Conservation (phyloP, 2,797 vertebrate genomes). For the Perdix hodgsoniae region DNA sequence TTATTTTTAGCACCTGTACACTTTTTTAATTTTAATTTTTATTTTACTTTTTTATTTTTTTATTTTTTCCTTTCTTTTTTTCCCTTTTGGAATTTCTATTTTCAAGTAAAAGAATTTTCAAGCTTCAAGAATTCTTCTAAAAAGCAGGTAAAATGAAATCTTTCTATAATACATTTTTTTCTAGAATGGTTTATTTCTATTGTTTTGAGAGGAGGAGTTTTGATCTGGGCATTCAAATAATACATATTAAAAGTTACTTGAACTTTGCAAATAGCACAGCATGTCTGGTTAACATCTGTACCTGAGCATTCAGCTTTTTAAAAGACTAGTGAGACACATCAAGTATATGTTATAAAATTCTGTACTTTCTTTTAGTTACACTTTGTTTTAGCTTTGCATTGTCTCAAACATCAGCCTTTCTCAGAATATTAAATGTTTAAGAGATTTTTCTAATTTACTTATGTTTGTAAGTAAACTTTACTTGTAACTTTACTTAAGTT, state of each 20-base stretch:
- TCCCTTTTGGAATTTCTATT: neutral
- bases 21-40: neutral
- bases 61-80: neutral
- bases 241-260: neutral
- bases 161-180: neutral
- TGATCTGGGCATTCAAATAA: neutral
- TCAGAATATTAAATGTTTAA: neutral
- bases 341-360: neutral
- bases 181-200: neutral
- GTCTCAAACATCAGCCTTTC: neutral
- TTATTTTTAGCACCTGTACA: neutral
- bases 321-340: neutral
- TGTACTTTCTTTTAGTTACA: neutral
- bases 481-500: neutral
- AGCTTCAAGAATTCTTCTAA: slow-evolving; percentile 38
- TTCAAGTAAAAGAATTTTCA: neutral
- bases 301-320: neutral
- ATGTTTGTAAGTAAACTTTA: too few species aligned
- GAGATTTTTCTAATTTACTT: neutral
- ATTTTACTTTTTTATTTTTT: too few species aligned
- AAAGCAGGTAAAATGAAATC: slow-evolving; percentile 60
- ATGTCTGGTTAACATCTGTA: neutral
- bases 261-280: neutral
- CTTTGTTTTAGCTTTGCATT: neutral
- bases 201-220: neutral